Evolutionary conservation across 2,888 invertebrate genomes (phyloP).

Genomic region (Stenoptilia bipunctidactyla): DNA sequence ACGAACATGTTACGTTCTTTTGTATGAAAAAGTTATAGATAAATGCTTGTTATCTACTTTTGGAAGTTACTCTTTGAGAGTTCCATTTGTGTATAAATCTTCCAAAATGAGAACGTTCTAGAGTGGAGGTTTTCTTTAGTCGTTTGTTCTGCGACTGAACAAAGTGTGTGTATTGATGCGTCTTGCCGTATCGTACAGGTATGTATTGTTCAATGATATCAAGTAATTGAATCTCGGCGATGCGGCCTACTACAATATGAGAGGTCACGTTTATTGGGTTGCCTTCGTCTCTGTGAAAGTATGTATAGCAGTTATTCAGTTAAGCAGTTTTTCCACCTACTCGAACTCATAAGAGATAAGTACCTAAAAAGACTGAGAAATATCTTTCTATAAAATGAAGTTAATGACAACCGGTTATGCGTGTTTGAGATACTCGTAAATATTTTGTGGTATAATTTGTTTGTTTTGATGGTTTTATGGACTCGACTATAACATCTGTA

Average conservation of each 20-base stretch:
- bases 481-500: constrained; percentile 17
- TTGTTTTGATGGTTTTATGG: constrained; percentile 22
- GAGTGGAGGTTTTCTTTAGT: constrained; percentile 37
- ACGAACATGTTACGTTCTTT: too few species aligned
- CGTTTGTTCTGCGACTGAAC: constrained; percentile 27
- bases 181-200: constrained; percentile 10
- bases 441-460: too few species aligned
- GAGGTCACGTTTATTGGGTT: constrained; percentile 11
- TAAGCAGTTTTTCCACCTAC: too few species aligned
- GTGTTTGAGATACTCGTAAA: too few species aligned
- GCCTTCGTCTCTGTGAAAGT: not conserved
- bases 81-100: constrained; percentile 15
- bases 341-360: too few species aligned
- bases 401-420: too few species aligned
- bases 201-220: constrained; percentile 55
- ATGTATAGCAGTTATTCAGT: not conserved
- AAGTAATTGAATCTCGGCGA: constrained; percentile 50
- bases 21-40: too few species aligned
- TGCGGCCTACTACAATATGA: constrained; percentile 8
- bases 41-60: too few species aligned
- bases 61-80: constrained; percentile 13
- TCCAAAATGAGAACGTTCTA: constrained; percentile 7
- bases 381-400: too few species aligned
- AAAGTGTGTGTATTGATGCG: not conserved
- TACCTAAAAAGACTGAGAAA: too few species aligned